Percentiles rank a stretch among this genome's conserved stretches.
Conservation (phyloP, 1,140 invertebrate genomes). For the Diuraphis noxia region DNA sequence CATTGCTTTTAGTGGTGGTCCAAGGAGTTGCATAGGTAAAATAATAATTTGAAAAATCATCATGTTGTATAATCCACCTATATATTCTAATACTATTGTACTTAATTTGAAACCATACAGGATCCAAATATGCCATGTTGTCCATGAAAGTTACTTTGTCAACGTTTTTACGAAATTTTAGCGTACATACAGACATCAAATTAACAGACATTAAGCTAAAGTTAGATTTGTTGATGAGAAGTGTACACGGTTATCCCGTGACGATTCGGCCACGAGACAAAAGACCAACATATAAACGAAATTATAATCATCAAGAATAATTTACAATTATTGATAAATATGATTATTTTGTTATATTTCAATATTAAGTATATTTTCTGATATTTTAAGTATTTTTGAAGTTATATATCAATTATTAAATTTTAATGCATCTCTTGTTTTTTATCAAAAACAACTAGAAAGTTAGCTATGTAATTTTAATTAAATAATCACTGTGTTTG, state of each 20-base stretch:
- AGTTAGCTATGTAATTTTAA: too few species aligned
- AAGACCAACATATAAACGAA: constrained; percentile 53
- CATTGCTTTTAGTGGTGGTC: constrained; percentile 63
- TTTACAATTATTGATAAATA: too few species aligned
- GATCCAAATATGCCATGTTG: constrained; percentile 56
- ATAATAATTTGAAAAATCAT: neutral
- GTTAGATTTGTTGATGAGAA: constrained; percentile 56
- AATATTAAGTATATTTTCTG: too few species aligned
- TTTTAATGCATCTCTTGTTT: too few species aligned
- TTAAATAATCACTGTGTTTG: too few species aligned
- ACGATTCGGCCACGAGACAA: constrained; percentile 51
- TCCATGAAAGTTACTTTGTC: constrained; percentile 56
- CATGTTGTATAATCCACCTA: too few species aligned
- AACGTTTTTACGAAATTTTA: constrained; percentile 55
- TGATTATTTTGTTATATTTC: too few species aligned
- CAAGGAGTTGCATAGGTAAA: constrained; percentile 63
- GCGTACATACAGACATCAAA: constrained; percentile 55
- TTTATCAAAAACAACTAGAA: too few species aligned
- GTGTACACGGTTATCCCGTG: constrained; percentile 54
- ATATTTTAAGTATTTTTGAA: too few species aligned
- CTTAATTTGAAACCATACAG: constrained; percentile 46
- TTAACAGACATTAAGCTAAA: constrained; percentile 56
- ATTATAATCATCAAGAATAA: neutral
- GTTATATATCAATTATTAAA: too few species aligned
- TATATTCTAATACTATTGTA: too few species aligned